Base-by-base conservation (phyloP, 2,888 invertebrate genomes). In the Pachliopta kotzebuea region DNA sequence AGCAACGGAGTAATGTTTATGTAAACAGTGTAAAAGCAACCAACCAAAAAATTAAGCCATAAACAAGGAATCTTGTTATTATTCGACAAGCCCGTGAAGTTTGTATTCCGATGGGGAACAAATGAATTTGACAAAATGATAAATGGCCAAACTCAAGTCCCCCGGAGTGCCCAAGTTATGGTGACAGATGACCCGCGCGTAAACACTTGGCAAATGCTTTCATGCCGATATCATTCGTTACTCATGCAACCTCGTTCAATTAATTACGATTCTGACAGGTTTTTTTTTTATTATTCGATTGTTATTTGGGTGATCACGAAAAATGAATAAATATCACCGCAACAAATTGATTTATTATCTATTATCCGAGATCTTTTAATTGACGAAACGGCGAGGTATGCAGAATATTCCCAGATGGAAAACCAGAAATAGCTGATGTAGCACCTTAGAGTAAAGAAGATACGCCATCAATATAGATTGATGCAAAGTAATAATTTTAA, bases 131-230 rank as follows among this genome's bases (percentile, higher is more conserved):
- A 65, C 65, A 61, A 58, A 54, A 65, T 65, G 65, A 65, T 24
- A 65, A 65, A 65, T 65, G 61, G 60, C 53, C 58, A 42, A 57
- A 52, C 65, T 61, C 54, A 45, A 54, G 57, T 26, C 54, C 53
- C 57, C 62, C 23, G 31, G 57, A 54, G 61, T 57, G 61, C 65
- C 63, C 61, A 70, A 71, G 68, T 71, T 70, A 67, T 66, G 62
- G 69, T 69, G 71, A 71, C 70, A 68, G 71, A 68, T 70, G 66
- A 68, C 62, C 65, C 64, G 49, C 49, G 62, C 60, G 67, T 65
- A 71, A 69, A 70, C 67, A 71, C 71, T 69, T 65, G 66, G 65
- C 61, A 58, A 61, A 66, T 65, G 63, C 66, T 65, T 66, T 63
- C 60, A 63, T 64, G 56, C 57, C 58, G 54, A 62, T 58, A 62